Evolutionary conservation across 2,797 vertebrate genomes (phyloP).

Genomic region (Coilia nasus): DNA sequence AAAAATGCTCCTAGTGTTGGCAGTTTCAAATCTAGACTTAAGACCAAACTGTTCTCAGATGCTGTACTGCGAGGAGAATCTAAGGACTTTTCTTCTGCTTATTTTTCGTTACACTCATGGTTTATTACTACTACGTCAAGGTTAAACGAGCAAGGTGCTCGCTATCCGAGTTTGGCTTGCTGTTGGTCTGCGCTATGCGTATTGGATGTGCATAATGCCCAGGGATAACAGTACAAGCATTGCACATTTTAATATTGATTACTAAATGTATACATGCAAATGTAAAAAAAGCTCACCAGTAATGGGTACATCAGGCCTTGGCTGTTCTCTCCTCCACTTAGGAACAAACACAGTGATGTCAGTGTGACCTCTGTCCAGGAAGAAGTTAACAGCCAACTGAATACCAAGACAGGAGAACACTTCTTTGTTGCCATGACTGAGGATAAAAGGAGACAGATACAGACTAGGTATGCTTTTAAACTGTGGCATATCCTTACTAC

Average conservation of each 20-base stretch:
- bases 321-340: conserved; percentile 94
- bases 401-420: conserved; percentile 97
- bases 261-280: neutral
- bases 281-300: conserved; percentile 76
- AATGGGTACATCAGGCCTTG: conserved; percentile 93
- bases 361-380: conserved; percentile 90
- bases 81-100: too few species aligned
- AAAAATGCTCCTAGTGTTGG: too few species aligned
- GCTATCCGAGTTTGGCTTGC: too few species aligned
- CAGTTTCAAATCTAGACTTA: too few species aligned
- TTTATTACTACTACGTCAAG: too few species aligned
- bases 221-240: neutral
- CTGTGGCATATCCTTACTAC: neutral
- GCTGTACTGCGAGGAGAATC: too few species aligned
- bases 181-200: too few species aligned
- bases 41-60: too few species aligned
- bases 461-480: neutral
- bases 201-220: neutral
- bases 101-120: too few species aligned
- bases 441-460: conserved; percentile 23
- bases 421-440: conserved; percentile 96
- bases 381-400: conserved; percentile 92
- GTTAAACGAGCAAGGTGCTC: too few species aligned
- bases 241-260: too few species aligned
- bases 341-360: conserved; percentile 95